phyloP scores from a whole-genome alignment of 2,888 invertebrate genomes.

The Helobdella robusta region DNA sequence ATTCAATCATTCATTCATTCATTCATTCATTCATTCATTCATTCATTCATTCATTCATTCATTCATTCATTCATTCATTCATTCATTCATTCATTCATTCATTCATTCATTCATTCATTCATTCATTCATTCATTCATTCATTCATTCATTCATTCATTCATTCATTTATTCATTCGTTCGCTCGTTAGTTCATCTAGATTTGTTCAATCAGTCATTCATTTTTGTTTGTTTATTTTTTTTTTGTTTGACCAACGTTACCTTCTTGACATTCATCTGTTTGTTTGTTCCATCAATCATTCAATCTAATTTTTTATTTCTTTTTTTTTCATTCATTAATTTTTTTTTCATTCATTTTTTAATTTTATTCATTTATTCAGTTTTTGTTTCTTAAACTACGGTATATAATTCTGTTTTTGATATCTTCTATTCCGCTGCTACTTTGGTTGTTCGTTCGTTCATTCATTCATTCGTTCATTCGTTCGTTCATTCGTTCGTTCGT shows the following conservation, averaged over 20 bases:
- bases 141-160: conserved; percentile 28
- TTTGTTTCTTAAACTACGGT: background rate
- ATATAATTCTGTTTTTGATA: too few species aligned
- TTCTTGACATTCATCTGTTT: background rate
- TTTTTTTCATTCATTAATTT: background rate
- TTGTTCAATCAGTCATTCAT: background rate
- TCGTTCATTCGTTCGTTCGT: background rate
- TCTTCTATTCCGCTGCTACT: background rate
- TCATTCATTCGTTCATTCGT: background rate
- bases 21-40: background rate
- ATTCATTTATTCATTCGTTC: conserved; percentile 27
- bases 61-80: background rate
- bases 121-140: conserved; percentile 17
- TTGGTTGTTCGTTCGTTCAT: background rate
- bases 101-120: conserved; percentile 5
- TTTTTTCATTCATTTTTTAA: background rate
- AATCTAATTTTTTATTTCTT: too few species aligned
- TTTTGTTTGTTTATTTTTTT: background rate
- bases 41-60: background rate
- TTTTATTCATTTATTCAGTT: background rate
- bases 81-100: background rate
- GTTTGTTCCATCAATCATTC: background rate
- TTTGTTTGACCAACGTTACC: background rate
- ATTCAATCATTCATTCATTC: background rate
- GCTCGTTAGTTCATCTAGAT: background rate